Base-by-base conservation (phyloP, 2,888 invertebrate species). In the Leptopilina myrica region DNA sequence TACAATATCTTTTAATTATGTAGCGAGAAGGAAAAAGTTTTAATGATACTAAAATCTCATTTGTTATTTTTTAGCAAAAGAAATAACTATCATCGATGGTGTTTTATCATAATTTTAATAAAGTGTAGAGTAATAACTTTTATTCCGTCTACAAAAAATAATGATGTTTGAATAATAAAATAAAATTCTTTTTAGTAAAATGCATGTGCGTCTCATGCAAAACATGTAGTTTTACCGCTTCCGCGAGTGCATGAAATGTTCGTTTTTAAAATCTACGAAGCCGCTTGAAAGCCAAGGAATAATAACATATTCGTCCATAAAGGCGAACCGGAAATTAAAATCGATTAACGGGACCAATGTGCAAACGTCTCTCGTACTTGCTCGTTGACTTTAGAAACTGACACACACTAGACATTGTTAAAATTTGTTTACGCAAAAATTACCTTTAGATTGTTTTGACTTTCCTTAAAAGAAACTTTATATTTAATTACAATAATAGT, bases 241-340 rank as follows among this genome's bases (percentile, higher is more conserved):
- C 79, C 78, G 76, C 73, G 79, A 79, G 14, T 64, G 66, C 59
- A 26, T 66, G 78, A 73, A 79, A 77, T 78, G 78, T 66, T 73
- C 77, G 76, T 40, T 73, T 80, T 64, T 75, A 76, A 81, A 20
- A 83, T 80, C 75, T 79, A 64, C 69, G 59, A 77, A 78, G 79
- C 76, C 64, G 78, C 78, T 82, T 76, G 59, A 77, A 40, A 43
- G 81, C 77, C 81, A 81, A 81, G 81, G 81, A 79, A 79, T 81
- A 78, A 83, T 81, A 83, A 81, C 81, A 77, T 79, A 78, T 80
- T 80, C 77, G 77, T 79, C 78, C 80, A 79, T 83, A 80, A 83
- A 83, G 83, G 82, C 84, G 79, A 76, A 76, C 87, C 86, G 89
- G 88, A 89, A 88, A 89, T 89, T 89, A 88, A 88, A 89, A 87